phyloP scores from a whole-genome alignment of 1,140 invertebrate genomes.

The Drosophila carrolli region DNA sequence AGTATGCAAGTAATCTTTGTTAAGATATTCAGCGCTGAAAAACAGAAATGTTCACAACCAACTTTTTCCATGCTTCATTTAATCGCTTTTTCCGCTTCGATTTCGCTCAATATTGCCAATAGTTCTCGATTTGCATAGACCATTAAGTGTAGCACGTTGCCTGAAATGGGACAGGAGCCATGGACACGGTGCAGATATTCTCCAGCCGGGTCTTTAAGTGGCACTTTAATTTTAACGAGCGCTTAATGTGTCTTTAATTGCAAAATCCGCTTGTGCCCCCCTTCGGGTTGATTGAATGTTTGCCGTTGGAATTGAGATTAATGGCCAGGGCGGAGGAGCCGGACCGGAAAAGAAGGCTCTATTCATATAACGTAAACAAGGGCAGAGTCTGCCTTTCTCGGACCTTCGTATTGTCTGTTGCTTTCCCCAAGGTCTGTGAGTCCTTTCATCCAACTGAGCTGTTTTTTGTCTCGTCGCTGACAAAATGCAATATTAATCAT shows the following conservation, averaged over 20 bases:
- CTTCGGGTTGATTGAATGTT: slow-evolving; percentile 71
- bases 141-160: slow-evolving; percentile 21
- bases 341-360: slow-evolving; percentile 28
- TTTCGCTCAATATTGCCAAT: slow-evolving; percentile 24
- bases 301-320: slow-evolving; percentile 72
- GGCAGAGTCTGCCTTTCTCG: slow-evolving; percentile 21
- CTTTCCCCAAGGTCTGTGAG: neutral
- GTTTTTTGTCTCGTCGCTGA: slow-evolving; percentile 22
- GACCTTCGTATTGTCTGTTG: slow-evolving; percentile 12
- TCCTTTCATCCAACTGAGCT: neutral
- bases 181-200: slow-evolving; percentile 14
- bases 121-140: slow-evolving; percentile 42
- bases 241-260: slow-evolving; percentile 77
- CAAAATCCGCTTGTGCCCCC: slow-evolving; percentile 22
- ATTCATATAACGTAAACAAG: slow-evolving; percentile 67
- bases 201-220: slow-evolving; percentile 33
- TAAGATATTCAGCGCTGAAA: neutral
- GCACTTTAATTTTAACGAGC: slow-evolving; percentile 78
- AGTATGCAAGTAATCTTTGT: neutral
- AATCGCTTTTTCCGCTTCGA: slow-evolving; percentile 19
- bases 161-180: slow-evolving; percentile 2
- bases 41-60: neutral
- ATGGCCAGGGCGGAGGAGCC: slow-evolving; percentile 30
- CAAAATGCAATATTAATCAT: slow-evolving; percentile 53
- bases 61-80: slow-evolving; percentile 14